Conservation (phyloP, 2,797 vertebrate genomes). For the Syngnathus acus region DNA sequence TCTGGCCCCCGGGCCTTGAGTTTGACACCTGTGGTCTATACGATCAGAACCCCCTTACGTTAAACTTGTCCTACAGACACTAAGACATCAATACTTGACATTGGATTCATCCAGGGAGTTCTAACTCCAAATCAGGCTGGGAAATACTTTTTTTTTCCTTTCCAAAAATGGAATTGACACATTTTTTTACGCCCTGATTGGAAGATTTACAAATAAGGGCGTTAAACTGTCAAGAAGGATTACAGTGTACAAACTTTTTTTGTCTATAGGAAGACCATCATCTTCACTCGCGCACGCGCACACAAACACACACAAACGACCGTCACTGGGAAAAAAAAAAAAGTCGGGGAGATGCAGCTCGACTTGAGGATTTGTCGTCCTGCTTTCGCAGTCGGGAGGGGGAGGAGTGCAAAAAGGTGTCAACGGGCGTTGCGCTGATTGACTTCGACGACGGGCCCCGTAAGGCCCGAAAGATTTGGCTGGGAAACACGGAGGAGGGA, state of each 20-base stretch:
- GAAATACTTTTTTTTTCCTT: constrained; percentile 66
- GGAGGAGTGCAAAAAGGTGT: constrained; percentile 54
- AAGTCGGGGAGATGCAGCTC: constrained; percentile 78
- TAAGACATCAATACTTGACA: constrained; percentile 78
- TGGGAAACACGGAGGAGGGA: constrained; percentile 53
- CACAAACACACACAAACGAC: constrained; percentile 35
- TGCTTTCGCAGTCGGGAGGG: background rate
- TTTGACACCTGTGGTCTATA: no score
- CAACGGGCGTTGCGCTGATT: constrained; percentile 39
- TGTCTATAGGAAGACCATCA: constrained; percentile 79
- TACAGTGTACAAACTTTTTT: constrained; percentile 99
- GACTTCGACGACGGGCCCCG: constrained; percentile 60
- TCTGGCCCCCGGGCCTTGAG: no score
- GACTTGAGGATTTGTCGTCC: constrained; percentile 74
- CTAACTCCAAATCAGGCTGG: constrained; percentile 91
- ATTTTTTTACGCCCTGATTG: constrained; percentile 14
- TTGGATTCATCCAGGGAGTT: constrained; percentile 85
- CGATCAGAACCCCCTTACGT: no score
- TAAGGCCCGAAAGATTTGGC: constrained; percentile 63
- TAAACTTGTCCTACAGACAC: constrained; percentile 42
- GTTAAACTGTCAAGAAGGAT: constrained; percentile 72
- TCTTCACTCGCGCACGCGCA: constrained; percentile 34
- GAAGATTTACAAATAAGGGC: constrained; percentile 86
- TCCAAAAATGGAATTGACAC: constrained; percentile 82
- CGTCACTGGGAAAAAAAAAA: constrained; percentile 40